Conservation (phyloP, 2,113 vertebrate genomes). For the Scortum barcoo region DNA sequence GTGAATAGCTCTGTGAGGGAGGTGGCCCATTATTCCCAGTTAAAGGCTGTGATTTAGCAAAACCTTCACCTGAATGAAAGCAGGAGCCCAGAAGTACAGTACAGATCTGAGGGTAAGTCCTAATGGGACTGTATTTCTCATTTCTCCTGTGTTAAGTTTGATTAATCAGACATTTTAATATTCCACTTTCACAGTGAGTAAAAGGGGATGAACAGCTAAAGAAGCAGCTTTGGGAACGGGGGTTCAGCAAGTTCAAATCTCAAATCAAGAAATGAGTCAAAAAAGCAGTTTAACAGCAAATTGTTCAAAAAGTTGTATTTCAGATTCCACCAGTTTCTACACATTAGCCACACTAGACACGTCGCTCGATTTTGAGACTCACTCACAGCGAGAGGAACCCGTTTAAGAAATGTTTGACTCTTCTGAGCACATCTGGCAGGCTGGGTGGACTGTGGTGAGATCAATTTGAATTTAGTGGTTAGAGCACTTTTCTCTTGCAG, state of each 20-base stretch:
- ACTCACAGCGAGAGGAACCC: background rate
- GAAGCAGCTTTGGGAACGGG: background rate
- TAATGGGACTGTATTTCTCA: background rate
- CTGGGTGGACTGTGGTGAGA: constrained; percentile 11
- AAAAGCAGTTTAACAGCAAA: background rate
- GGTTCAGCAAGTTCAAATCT: background rate
- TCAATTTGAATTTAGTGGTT: background rate
- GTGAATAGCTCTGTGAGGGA: constrained; percentile 24
- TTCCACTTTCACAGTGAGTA: background rate
- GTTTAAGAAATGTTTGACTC: constrained; percentile 1
- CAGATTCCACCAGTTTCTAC: background rate
- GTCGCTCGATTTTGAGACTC: background rate
- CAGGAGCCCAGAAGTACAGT: constrained; percentile 4
- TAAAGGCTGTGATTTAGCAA: constrained; percentile 36
- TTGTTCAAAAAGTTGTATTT: background rate
- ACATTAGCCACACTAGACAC: background rate
- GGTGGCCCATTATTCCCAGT: constrained; percentile 25
- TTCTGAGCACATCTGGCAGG: background rate
- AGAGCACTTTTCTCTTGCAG: background rate
- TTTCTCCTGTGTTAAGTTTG: constrained; percentile 7
- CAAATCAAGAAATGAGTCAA: background rate
- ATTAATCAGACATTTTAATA: background rate
- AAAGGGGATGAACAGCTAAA: background rate
- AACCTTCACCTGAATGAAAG: constrained; percentile 27
- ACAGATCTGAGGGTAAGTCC: constrained; percentile 24